Base-by-base conservation (phyloP, 2,888 invertebrate species). In the Doris montereyensis region DNA sequence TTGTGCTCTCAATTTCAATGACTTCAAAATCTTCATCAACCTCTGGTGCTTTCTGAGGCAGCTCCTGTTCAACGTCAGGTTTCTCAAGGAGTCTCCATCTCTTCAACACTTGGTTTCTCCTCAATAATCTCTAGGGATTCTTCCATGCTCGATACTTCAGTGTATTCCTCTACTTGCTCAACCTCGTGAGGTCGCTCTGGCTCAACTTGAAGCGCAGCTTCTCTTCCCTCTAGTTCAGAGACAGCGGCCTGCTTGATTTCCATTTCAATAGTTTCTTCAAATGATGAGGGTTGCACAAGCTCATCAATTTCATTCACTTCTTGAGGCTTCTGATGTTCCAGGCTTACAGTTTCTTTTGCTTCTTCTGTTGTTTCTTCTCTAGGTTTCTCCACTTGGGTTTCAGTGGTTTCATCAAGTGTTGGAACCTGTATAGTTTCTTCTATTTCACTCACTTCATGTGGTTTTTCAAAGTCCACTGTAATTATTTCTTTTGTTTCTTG, bases 351-450 rank as follows among this genome's bases (percentile, higher is more conserved):
- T 26, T 68, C 67, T 52, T 79, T 72, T 24, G 79, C 81, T 35
- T 62, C 80, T 70, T 81, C 81, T 70, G 57, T 52, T 30, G 71
- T 76, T 57, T 74, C 68, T 68, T 79, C 77, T 24, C 52, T 30
- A 32, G 76, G 52, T 10, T 24, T 73, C 72, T 80, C 68, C 35
- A 73, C 71, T 68, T 82, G 80, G 62, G 76, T 62, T 60, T 80
- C 52, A 5, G 5, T 17, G 5, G 5, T 41, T 17, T 41, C 52
- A 10, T 10, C 52, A 41, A 41, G 5, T 17, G 52, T 10, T 41
- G 52, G 52, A 41, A 41, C 5, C 52, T 41, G 8, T 41, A 41
- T 17, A 10, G 17, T 41, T 41, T 41, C 52, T 41, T 41, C 52
- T 10, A 41, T 17, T 17, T 41, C 52, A 10, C 17, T 41, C 8